Evolutionary conservation across 2,888 invertebrate species (phyloP).

Genomic region (Criorhina ranunculi): DNA sequence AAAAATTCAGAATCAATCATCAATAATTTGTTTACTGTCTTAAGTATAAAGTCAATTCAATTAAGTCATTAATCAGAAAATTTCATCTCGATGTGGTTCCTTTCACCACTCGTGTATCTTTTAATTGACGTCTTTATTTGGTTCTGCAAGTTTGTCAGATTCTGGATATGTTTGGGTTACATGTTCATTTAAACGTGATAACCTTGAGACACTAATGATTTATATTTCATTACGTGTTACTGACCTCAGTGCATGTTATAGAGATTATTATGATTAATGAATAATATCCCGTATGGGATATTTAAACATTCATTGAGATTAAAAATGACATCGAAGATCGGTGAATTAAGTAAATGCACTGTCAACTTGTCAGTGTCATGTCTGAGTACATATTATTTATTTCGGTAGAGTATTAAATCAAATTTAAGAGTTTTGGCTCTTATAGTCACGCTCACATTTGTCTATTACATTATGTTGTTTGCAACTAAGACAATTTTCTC

Average conservation of each 20-base stretch:
- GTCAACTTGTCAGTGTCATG: conserved; percentile 6
- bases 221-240: conserved; percentile 9
- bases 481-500: not conserved
- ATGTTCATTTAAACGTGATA: not conserved
- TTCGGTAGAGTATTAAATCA: conserved; percentile 3
- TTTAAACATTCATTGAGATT: not conserved
- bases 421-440: not conserved
- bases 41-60: conserved; percentile 26
- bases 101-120: not conserved
- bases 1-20: conserved; percentile 1
- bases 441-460: not conserved
- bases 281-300: not conserved
- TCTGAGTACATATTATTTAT: not conserved
- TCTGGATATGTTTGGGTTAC: too few species aligned
- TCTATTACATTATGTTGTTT: not conserved
- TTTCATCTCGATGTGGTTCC: not conserved
- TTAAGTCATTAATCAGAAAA: conserved; percentile 21
- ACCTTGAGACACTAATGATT: conserved; percentile 1
- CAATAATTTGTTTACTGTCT: conserved; percentile 20
- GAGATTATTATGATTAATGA: conserved; percentile 8
- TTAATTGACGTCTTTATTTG: not conserved
- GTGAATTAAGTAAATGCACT: not conserved
- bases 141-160: not conserved
- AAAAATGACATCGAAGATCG: not conserved
- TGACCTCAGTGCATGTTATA: conserved; percentile 25